Conservation (phyloP, 2,888 invertebrate genomes). For the Miltochrista miniata region DNA sequence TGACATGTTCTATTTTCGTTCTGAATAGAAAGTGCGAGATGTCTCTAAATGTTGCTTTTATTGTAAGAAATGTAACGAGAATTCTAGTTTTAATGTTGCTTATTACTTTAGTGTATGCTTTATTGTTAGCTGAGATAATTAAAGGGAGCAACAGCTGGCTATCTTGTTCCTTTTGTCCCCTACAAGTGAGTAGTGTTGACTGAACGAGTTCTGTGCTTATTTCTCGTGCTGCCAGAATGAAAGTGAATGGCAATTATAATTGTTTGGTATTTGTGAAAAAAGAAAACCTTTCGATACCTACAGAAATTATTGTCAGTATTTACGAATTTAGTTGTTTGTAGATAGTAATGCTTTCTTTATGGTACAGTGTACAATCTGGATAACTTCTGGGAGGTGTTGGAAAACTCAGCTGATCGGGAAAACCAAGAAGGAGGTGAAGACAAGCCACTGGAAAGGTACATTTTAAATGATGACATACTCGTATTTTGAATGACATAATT, state of each 20-base stretch:
- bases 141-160: conserved; percentile 18
- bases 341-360: neutral
- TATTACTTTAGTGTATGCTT: conserved; percentile 35
- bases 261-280: neutral
- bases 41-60: conserved; percentile 37
- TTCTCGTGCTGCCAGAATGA: neutral
- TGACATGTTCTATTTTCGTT: conserved; percentile 31
- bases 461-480: too few species aligned
- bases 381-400: conserved; percentile 77
- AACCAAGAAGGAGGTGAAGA: conserved; percentile 63
- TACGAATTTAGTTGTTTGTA: neutral
- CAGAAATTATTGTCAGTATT: neutral
- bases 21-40: conserved; percentile 30
- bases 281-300: neutral
- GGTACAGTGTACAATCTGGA: conserved; percentile 71
- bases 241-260: neutral
- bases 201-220: conserved; percentile 8
- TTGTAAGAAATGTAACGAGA: conserved; percentile 25
- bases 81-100: conserved; percentile 26
- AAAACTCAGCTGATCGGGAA: conserved; percentile 66
- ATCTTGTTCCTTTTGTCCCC: conserved; percentile 9
- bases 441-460: conserved; percentile 70
- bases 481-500: too few species aligned
- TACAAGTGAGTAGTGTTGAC: conserved; percentile 10
- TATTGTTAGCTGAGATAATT: conserved; percentile 23